phyloP scores from a whole-genome alignment of 2,888 invertebrate genomes.

The Drosophila borborema region DNA sequence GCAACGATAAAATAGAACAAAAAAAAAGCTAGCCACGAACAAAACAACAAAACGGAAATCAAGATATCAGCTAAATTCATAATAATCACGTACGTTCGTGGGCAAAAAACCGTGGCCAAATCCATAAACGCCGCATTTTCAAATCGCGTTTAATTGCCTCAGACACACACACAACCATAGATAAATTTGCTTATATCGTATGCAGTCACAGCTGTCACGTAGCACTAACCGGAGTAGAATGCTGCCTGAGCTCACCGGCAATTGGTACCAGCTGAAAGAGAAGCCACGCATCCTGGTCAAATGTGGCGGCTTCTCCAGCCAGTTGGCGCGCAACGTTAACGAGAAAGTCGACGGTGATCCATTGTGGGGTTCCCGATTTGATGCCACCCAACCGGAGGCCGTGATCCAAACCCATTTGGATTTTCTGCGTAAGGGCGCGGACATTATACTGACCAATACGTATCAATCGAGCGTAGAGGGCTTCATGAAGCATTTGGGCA shows the following conservation, averaged over 20 bases:
- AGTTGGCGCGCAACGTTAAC: constrained; percentile 90
- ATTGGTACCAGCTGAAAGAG: constrained; percentile 20
- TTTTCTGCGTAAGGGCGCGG: constrained; percentile 94
- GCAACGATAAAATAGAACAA: constrained; percentile 33
- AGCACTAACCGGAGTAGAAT: constrained; percentile 8
- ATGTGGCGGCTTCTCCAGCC: constrained; percentile 93
- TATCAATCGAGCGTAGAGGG: constrained; percentile 94
- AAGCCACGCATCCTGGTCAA: constrained; percentile 85
- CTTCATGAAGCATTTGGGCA: constrained; percentile 90
- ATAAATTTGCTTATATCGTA: neutral
- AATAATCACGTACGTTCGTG: constrained; percentile 52
- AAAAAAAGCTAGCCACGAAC: constrained; percentile 36
- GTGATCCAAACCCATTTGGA: constrained; percentile 92
- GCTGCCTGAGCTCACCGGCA: constrained; percentile 26
- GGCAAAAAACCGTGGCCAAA: neutral
- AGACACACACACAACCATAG: constrained; percentile 5
- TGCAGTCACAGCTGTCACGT: constrained; percentile 32
- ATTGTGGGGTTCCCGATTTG: constrained; percentile 94
- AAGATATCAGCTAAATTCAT: constrained; percentile 31
- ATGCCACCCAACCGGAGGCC: constrained; percentile 91
- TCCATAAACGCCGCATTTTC: neutral
- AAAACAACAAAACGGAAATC: constrained; percentile 50
- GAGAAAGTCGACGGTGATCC: constrained; percentile 93
- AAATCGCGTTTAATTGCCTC: neutral
- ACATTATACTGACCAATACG: constrained; percentile 93